Evolutionary conservation across 2,797 vertebrate species (phyloP).

Genomic region (Sylvilagus floridanus): DNA sequence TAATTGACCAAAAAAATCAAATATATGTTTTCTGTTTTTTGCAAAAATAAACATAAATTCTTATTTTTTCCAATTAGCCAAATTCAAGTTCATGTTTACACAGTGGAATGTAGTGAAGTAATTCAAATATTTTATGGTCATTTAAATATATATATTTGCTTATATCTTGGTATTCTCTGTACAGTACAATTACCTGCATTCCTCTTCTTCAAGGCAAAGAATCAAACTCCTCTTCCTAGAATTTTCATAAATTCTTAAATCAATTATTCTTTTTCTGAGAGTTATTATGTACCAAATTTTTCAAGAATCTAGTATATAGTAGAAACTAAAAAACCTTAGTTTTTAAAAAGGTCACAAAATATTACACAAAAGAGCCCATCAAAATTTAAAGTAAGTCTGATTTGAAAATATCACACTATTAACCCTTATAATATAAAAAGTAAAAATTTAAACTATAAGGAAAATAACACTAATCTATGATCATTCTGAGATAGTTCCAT

Average conservation of each 20-base stretch:
- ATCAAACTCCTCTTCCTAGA: background rate
- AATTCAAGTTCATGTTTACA: background rate
- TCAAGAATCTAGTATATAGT: background rate
- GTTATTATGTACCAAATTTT: background rate
- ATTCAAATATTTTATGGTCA: background rate
- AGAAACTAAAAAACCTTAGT: background rate
- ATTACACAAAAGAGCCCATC: background rate
- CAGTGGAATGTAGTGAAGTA: background rate
- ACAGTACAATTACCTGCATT: background rate
- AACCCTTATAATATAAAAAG: conserved; percentile 29
- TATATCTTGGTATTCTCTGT: background rate
- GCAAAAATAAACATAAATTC: background rate
- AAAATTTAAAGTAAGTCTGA: conserved; percentile 30
- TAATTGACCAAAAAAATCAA: background rate
- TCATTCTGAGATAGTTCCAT: background rate
- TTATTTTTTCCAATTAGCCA: background rate
- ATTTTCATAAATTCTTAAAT: conserved; percentile 10
- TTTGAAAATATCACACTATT: background rate
- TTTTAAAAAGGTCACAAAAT: background rate
- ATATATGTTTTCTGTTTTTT: background rate
- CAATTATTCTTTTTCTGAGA: conserved; percentile 43
- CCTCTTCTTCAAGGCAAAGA: background rate
- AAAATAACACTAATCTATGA: conserved; percentile 47
- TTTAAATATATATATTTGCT: background rate
- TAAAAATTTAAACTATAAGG: conserved; percentile 20